Evolutionary conservation across 30 jellyfish, hydroid and myxozoan genomes (phyloP).

Genomic region (Turritopsis dohrnii): DNA sequence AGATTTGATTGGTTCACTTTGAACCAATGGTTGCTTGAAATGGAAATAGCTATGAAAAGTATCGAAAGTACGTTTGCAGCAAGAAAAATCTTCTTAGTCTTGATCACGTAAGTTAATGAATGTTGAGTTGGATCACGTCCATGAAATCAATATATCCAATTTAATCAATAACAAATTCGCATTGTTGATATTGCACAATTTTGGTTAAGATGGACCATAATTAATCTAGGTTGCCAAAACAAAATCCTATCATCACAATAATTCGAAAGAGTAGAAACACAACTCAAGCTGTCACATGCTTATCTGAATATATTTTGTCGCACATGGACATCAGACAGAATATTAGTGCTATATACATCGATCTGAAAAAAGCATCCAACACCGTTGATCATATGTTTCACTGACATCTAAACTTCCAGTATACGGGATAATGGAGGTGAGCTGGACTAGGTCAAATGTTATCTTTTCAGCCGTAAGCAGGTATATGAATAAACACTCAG

Average conservation of each 20-base stretch:
- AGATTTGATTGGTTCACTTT: neutral
- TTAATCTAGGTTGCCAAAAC: too few relatives aligned
- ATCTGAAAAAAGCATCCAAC: neutral
- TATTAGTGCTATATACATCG: slow-evolving; percentile 7
- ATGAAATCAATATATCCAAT: too few relatives aligned
- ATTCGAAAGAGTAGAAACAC: slow-evolving; percentile 9
- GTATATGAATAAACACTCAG: neutral
- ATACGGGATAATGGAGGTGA: neutral
- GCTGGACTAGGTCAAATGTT: neutral
- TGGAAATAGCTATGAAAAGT: neutral
- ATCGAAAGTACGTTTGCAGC: neutral
- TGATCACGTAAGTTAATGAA: neutral
- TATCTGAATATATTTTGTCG: slow-evolving; percentile 1
- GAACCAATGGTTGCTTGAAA: neutral
- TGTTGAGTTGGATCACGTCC: too few relatives aligned
- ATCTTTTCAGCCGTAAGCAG: neutral
- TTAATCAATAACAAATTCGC: too few relatives aligned
- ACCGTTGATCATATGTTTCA: neutral
- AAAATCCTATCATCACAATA: neutral
- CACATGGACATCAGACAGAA: neutral
- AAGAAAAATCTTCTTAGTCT: neutral
- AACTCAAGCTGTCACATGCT: slow-evolving; percentile 4
- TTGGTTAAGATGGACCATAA: too few relatives aligned
- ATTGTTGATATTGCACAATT: too few relatives aligned
- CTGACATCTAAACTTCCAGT: slow-evolving; percentile 7